These are phyloP conservation scores for Periparus ater DNA, from an alignment of 2,797 vertebrate genomes.

Conservation along the genomic window DNA sequence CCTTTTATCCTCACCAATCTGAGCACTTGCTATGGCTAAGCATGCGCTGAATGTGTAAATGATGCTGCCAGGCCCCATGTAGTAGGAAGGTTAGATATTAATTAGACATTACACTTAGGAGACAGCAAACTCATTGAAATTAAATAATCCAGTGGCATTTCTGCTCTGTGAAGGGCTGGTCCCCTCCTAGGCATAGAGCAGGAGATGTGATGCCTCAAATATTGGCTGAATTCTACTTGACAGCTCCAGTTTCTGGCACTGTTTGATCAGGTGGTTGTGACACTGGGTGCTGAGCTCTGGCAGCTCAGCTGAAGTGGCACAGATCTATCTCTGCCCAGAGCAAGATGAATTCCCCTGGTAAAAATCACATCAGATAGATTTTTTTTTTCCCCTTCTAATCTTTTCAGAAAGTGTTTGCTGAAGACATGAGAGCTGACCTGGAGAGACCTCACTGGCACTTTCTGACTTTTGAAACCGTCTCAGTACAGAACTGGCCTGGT, in stretches of 20 bases:
- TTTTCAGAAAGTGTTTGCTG: not conserved
- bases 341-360: not conserved
- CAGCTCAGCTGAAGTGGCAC: not conserved
- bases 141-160: not conserved
- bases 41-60: not conserved
- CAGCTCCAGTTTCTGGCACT: not conserved
- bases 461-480: not conserved
- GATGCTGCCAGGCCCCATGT: not conserved
- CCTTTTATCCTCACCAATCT: not conserved
- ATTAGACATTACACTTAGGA: not conserved
- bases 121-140: not conserved
- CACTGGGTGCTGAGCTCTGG: not conserved
- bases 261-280: not conserved
- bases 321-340: not conserved
- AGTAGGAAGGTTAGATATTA: not conserved
- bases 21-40: not conserved
- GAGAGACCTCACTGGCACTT: not conserved
- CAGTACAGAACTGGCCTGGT: not conserved
- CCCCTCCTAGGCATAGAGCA: not conserved
- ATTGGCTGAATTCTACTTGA: not conserved
- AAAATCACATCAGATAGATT: not conserved
- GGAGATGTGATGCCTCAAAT: not conserved
- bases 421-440: not conserved
- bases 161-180: not conserved
- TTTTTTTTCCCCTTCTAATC: not conserved